Evolutionary conservation across 2,888 invertebrate species (phyloP).

Genomic region (Acleris emargana): DNA sequence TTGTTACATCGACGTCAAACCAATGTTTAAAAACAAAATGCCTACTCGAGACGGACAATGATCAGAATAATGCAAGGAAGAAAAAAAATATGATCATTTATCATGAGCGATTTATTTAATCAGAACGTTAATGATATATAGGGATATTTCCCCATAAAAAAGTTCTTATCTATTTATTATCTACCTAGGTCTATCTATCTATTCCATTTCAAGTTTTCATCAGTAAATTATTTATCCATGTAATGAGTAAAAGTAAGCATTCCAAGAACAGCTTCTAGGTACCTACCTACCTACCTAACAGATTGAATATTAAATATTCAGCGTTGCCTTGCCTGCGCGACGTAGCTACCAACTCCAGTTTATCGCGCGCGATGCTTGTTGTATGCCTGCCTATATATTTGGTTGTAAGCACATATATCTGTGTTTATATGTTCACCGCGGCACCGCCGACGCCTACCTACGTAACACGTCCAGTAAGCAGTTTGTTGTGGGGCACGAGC

Average conservation of each 20-base stretch:
- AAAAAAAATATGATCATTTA: background rate
- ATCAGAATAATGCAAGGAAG: background rate
- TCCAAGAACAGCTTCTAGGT: slow-evolving; percentile 21
- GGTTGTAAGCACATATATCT: slow-evolving; percentile 50
- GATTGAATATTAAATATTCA: slow-evolving; percentile 45
- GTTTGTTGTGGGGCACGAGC: slow-evolving; percentile 83
- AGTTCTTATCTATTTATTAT: background rate
- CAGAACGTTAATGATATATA: background rate
- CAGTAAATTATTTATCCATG: background rate
- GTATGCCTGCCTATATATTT: slow-evolving; percentile 44
- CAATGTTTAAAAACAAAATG: slow-evolving; percentile 13
- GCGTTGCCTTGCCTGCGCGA: slow-evolving; percentile 39
- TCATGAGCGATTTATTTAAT: too few relatives aligned
- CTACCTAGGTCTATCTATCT: background rate
- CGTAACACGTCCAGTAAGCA: slow-evolving; percentile 82
- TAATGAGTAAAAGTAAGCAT: slow-evolving; percentile 1
- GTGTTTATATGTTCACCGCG: slow-evolving; percentile 71
- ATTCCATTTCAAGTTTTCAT: background rate
- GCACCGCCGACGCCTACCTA: slow-evolving; percentile 68
- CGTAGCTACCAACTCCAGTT: slow-evolving; percentile 45
- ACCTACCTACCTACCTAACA: too few relatives aligned
- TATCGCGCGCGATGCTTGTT: slow-evolving; percentile 57
- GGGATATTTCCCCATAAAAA: background rate
- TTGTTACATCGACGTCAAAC: slow-evolving; percentile 6
- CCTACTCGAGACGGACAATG: background rate